Evolutionary conservation across 1,140 invertebrate species (phyloP), one percentile per base, ranked within the genome.

Genomic region (Bombus breviceps): DNA sequence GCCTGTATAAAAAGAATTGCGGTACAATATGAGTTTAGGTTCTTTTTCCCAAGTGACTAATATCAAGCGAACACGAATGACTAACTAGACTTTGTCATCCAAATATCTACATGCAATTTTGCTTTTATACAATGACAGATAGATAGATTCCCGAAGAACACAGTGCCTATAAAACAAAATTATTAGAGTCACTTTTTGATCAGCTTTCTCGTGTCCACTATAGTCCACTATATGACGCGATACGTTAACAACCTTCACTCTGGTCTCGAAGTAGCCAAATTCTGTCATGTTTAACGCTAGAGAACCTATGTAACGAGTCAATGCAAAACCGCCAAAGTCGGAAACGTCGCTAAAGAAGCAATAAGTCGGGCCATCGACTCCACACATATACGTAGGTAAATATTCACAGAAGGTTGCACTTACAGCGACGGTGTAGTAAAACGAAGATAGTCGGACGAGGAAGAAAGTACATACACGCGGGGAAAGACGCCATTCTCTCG

Each of bases 401-500:
- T 77, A 34, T 78, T 71, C 82, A 71, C 43, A 28, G 53, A 25
- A 75, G 28, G 25, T 37, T 32, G 32, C 32, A 47, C n/a, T 34
- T 41, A 47, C 18, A 43, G 12, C n/a, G 53, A 22, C 32, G 13
- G 15, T 0, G 13, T n/a, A 32, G 22, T 1, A 22, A 53, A 41
- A 15, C n/a, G n/a, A 53, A 13, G 75, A 66, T 13, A 34, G n/a
- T 22, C 4, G 39, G 3, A 3, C 12, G 13, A 81, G 73, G 39
- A 37, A 18, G 47, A 59, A 53, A 62, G 43, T 41, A 28, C 37
- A 79, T 66, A n/a, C 25, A n/a, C 28, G 6, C 57, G 62, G 64
- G 39, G 84, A 81, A 89, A 90, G 89, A 90, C 68, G 88, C 79
- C 89, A 86, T 90, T 90, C 89, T 88, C 88, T 85, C 88, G 89